Evolutionary conservation across 2,113 vertebrate genomes (phyloP).

Genomic region (Alligator mississippiensis): DNA sequence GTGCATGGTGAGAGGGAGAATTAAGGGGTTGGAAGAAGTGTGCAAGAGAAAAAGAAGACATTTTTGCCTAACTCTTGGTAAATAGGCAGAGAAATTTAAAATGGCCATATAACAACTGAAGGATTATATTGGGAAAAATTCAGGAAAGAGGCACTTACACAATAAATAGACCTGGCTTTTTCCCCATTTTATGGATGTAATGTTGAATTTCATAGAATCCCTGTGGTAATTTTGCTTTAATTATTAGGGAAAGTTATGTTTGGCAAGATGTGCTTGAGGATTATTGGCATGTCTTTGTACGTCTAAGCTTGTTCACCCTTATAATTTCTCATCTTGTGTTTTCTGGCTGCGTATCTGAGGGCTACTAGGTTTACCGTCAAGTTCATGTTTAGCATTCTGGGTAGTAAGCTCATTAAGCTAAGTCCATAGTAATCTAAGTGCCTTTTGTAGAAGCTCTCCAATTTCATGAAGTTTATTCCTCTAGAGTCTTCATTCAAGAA

Average conservation of each 20-base stretch:
- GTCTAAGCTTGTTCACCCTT: not conserved
- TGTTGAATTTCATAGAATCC: not conserved
- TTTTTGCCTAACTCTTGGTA: not conserved
- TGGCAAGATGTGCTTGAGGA: not conserved
- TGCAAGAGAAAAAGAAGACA: not conserved
- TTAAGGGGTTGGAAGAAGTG: not conserved
- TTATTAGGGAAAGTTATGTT: accelerated
- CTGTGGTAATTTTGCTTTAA: not conserved
- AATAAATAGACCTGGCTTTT: not conserved
- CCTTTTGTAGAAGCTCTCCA: conserved; percentile 11
- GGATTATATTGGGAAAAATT: not conserved
- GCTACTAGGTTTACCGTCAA: not conserved
- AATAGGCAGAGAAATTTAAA: not conserved
- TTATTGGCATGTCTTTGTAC: not conserved
- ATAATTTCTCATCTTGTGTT: not conserved
- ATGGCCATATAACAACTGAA: not conserved
- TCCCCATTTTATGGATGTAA: not conserved
- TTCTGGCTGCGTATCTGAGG: not conserved
- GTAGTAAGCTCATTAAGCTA: conserved; percentile 52
- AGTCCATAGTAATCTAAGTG: not conserved
- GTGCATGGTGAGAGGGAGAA: not conserved
- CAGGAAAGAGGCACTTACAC: not conserved
- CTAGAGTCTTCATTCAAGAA: conserved; percentile 27
- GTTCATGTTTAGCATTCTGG: conserved; percentile 42
- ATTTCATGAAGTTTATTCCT: not conserved